Base-by-base conservation (phyloP, 1,140 invertebrate genomes). In the Philaenus spumarius region DNA sequence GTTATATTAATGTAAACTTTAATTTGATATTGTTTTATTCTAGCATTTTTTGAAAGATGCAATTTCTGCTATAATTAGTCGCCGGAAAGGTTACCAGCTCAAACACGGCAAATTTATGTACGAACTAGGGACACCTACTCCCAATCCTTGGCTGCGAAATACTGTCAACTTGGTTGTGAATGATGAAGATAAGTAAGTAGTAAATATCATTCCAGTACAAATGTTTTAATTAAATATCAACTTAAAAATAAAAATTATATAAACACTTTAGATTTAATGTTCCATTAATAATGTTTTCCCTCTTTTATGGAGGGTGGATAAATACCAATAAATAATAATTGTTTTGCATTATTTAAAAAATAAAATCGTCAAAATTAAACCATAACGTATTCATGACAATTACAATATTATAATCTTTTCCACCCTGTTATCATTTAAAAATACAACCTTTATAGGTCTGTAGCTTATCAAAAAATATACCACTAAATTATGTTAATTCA, bases 21-120 rank as follows among this genome's bases (percentile, higher is more conserved):
- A n/a, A n/a, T 34, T n/a, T 46, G 6, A 19, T 5, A 15, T 39
- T 19, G 23, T 61, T 55, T 54, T 37, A 19, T 61, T 62, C 20
- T 71, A 78, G 67, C 75, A 83, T 60, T 84, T 89, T 65, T 73
- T 90, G 2, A 90, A 90, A 67, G 86, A 87, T 68, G 77, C 92
- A n/a, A 71, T 93, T 0, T 82, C 81, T 9, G 78, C 82, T 6
- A 79, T 90, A 9, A 72, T 92, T 43, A 80, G 80, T 11, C 81
- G 83, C 55, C 72, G 85, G 11, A 89, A 87, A 67, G 83, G 86
- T 7, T 92, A 86, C 64, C 79, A 82, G 60, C 72, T 83, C 24
- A 69, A 81, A 40, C 84, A 89, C 45, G 78, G 75, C 1, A 73
- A 79, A 35, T 89, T 88, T 63, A 80, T 82, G 62, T 84, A 89